Conservation (phyloP, 92 coral and sea anemone genomes). For the Umimayanthus kanabou region DNA sequence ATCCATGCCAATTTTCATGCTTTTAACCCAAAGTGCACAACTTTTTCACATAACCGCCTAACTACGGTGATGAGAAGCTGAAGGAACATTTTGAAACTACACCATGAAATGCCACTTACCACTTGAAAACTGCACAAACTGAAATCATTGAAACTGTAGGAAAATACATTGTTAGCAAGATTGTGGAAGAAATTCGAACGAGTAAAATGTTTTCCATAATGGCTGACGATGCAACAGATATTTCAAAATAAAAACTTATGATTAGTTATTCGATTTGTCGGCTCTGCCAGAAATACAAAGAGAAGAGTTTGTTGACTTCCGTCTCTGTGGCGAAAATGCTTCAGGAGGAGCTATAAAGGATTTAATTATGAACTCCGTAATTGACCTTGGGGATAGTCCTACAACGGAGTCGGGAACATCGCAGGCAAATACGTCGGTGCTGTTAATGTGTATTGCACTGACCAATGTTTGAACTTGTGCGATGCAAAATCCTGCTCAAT, state of each 20-base stretch:
- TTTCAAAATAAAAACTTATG: slow-evolving; percentile 60
- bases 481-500: slow-evolving; percentile 59
- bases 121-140: slow-evolving; percentile 52
- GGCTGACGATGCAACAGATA: slow-evolving; percentile 56
- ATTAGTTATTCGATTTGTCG: slow-evolving; percentile 57
- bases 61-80: slow-evolving; percentile 52
- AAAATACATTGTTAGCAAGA: slow-evolving; percentile 43
- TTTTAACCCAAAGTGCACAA: no score
- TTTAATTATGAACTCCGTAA: slow-evolving; percentile 10
- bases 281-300: slow-evolving; percentile 39
- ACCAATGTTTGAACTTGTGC: slow-evolving; percentile 59
- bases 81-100: slow-evolving; percentile 61
- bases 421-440: slow-evolving; percentile 42
- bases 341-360: slow-evolving; percentile 33
- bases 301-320: slow-evolving; percentile 44
- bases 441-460: slow-evolving; percentile 47
- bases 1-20: no score
- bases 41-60: no score
- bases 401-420: slow-evolving; percentile 40
- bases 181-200: slow-evolving; percentile 22
- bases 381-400: slow-evolving; percentile 36
- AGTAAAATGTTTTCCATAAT: slow-evolving; percentile 34
- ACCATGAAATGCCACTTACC: slow-evolving; percentile 65
- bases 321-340: slow-evolving; percentile 20
- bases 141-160: slow-evolving; percentile 61